Conservation (phyloP, 2,888 invertebrate species). For the Omphaloscelis lunosa region DNA sequence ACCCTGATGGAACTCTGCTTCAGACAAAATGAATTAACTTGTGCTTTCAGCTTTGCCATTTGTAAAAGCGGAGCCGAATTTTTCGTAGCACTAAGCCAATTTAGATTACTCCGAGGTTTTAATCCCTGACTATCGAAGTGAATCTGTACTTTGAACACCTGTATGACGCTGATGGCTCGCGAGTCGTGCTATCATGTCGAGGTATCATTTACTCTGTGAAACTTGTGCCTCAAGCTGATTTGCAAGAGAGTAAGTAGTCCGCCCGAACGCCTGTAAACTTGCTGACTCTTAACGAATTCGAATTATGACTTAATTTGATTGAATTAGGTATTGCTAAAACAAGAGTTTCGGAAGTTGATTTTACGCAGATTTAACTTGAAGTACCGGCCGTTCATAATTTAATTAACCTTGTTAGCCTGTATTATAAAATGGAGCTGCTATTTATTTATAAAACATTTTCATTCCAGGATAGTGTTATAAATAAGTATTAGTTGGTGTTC, state of each 20-base stretch:
- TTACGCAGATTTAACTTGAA: constrained; percentile 49
- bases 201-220: constrained; percentile 75
- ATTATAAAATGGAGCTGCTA: constrained; percentile 12
- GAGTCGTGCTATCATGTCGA: constrained; percentile 32
- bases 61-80: constrained; percentile 16
- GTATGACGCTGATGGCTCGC: constrained; percentile 26
- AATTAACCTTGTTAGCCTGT: constrained; percentile 20
- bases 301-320: constrained; percentile 81
- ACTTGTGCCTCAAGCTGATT: constrained; percentile 77
- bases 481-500: constrained; percentile 23
- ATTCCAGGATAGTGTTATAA: constrained; percentile 3
- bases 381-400: constrained; percentile 35
- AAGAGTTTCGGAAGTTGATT: constrained; percentile 58
- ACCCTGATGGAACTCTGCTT: constrained; percentile 5
- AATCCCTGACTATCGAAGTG: constrained; percentile 37
- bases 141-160: constrained; percentile 40
- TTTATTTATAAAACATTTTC: constrained; percentile 18
- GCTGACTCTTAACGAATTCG: constrained; percentile 73
- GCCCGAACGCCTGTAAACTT: constrained; percentile 68
- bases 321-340: constrained; percentile 67
- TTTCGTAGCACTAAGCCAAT: constrained; percentile 37
- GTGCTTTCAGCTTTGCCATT: constrained; percentile 13
- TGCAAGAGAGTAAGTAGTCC: constrained; percentile 71
- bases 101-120: constrained; percentile 29
- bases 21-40: constrained; percentile 6